phyloP scores from a whole-genome alignment of 2,797 vertebrate species.

The Lepus townsendii region DNA sequence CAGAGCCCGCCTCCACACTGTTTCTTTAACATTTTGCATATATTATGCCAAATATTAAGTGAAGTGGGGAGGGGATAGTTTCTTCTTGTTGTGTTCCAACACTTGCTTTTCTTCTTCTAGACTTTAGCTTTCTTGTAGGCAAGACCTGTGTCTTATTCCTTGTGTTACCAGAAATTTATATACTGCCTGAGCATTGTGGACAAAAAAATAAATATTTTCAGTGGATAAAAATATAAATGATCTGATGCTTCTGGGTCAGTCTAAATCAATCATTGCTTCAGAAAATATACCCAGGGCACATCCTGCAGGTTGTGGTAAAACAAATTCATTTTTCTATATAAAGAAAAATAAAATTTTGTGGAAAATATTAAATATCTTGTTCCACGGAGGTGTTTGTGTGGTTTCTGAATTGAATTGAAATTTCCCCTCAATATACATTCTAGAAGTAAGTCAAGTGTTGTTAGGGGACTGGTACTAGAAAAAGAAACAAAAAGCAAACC shows the following conservation, averaged over 20 bases:
- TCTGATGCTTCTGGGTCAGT: slow-evolving; percentile 43
- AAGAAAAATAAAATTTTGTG: slow-evolving; percentile 64
- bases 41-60: not conserved
- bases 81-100: not conserved
- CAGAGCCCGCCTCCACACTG: too few species aligned
- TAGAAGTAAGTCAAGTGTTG: slow-evolving; percentile 65
- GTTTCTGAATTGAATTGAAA: slow-evolving; percentile 74
- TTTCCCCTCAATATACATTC: slow-evolving; percentile 71
- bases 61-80: not conserved
- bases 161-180: slow-evolving; percentile 30
- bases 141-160: slow-evolving; percentile 15
- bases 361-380: slow-evolving; percentile 71
- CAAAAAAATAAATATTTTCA: slow-evolving; percentile 36
- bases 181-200: not conserved
- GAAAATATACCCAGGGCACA: slow-evolving; percentile 13
- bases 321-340: slow-evolving; percentile 67
- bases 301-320: slow-evolving; percentile 56
- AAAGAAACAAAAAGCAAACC: slow-evolving; percentile 77
- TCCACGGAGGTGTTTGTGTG: slow-evolving; percentile 69
- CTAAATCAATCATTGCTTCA: slow-evolving; percentile 60
- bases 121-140: not conserved
- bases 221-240: slow-evolving; percentile 68
- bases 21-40: not conserved
- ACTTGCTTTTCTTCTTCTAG: slow-evolving; percentile 19
- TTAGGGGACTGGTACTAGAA: slow-evolving; percentile 64